Percentiles rank a stretch among this genome's conserved stretches.
These are phyloP conservation scores for Pristiophorus japonicus DNA, from an alignment of 2,113 vertebrate genomes.

Conservation along the genomic window DNA sequence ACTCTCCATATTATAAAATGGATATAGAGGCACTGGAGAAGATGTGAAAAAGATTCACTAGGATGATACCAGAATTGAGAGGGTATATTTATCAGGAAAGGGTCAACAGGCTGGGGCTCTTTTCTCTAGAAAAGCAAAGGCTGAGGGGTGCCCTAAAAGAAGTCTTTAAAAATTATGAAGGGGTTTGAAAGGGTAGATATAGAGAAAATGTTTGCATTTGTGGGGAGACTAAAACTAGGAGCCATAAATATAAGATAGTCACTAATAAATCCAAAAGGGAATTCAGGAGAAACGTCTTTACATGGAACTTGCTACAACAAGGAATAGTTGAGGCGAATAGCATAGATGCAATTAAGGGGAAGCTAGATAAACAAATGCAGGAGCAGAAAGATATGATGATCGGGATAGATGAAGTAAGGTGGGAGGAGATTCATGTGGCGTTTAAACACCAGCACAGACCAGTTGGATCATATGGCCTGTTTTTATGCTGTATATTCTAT, in stretches of 20 bases:
- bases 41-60: neutral
- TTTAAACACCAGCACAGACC: neutral
- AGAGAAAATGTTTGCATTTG: neutral
- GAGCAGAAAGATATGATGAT: neutral
- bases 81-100: neutral
- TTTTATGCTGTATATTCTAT: neutral
- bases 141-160: neutral
- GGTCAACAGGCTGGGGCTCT: neutral
- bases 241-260: neutral
- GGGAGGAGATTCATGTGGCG: neutral
- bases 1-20: neutral
- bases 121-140: neutral
- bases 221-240: neutral
- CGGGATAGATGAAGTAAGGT: neutral
- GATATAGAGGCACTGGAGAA: neutral
- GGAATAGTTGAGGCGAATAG: neutral
- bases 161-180: neutral
- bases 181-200: neutral
- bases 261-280: neutral
- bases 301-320: neutral
- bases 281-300: neutral
- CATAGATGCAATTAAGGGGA: neutral
- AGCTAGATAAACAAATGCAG: neutral
- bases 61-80: neutral
- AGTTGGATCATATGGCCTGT: neutral